These are phyloP conservation scores for Aldrovandia affinis DNA, from an alignment of 2,797 vertebrate species.

Conservation along the genomic window DNA sequence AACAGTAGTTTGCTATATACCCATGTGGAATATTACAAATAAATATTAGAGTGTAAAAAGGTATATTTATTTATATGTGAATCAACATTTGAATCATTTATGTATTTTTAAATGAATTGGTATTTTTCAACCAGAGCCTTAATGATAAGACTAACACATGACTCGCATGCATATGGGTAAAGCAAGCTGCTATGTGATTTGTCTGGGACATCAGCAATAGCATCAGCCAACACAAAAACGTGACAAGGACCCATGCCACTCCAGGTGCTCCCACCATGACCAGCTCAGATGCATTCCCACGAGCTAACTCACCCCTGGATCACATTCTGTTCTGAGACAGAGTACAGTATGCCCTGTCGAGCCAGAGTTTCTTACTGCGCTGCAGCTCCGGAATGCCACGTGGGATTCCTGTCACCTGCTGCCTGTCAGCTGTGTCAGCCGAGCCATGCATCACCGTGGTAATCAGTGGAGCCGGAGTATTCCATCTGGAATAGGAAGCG, in stretches of 20 bases:
- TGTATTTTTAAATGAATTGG: background rate
- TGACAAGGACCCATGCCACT: background rate
- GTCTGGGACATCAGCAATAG: background rate
- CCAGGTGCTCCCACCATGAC: background rate
- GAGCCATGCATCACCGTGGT: constrained; percentile 1
- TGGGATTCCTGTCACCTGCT: constrained; percentile 64
- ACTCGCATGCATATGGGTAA: background rate
- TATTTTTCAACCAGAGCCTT: background rate
- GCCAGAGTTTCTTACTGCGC: constrained; percentile 59
- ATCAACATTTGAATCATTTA: background rate
- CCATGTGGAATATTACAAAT: background rate
- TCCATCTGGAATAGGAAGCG: background rate
- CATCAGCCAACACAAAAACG: background rate
- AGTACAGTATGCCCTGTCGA: constrained; percentile 64
- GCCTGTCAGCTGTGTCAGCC: constrained; percentile 44
- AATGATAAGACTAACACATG: background rate
- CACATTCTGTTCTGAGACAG: constrained; percentile 41
- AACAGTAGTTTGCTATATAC: background rate
- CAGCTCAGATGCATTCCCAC: constrained; percentile 34
- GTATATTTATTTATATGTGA: background rate
- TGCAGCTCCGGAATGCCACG: constrained; percentile 22
- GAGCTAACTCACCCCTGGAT: constrained; percentile 44
- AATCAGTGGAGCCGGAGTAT: background rate
- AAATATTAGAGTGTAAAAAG: background rate
- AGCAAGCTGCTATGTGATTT: constrained; percentile 3